These are phyloP conservation scores for Diachrysia chrysitis DNA, from an alignment of 2,888 invertebrate species.

Conservation along the genomic window DNA sequence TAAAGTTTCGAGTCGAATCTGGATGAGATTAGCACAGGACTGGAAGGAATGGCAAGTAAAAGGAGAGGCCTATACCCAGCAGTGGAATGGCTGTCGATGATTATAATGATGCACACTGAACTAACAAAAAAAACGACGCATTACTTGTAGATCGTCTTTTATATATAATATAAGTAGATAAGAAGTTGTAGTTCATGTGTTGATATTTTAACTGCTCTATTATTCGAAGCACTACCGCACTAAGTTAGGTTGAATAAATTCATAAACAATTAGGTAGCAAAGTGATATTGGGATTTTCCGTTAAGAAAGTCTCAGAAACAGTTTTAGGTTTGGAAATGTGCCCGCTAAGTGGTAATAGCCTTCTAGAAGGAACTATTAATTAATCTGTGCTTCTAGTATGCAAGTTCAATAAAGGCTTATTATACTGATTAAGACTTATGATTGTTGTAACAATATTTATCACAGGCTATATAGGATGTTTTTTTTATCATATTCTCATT, in stretches of 20 bases:
- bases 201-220: not conserved
- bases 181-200: too few species aligned
- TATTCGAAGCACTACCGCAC: not conserved
- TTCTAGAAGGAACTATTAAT: too few species aligned
- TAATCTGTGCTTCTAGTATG: not conserved
- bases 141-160: not conserved
- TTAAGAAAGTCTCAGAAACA: not conserved
- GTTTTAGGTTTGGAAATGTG: not conserved
- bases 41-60: too few species aligned
- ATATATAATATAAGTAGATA: not conserved
- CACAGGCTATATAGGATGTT: not conserved
- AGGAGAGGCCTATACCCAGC: too few species aligned
- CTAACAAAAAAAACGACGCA: too few species aligned
- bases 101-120: too few species aligned
- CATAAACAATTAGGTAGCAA: not conserved
- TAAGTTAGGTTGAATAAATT: not conserved
- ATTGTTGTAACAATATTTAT: too few species aligned
- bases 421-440: too few species aligned
- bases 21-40: too few species aligned
- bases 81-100: too few species aligned
- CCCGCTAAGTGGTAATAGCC: not conserved
- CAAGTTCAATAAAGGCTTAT: not conserved
- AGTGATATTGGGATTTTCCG: conserved; percentile 5
- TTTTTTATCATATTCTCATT: not conserved
- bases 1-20: too few species aligned